phyloP scores from a whole-genome alignment of 2,888 invertebrate species.

The Campaea margaritaria region DNA sequence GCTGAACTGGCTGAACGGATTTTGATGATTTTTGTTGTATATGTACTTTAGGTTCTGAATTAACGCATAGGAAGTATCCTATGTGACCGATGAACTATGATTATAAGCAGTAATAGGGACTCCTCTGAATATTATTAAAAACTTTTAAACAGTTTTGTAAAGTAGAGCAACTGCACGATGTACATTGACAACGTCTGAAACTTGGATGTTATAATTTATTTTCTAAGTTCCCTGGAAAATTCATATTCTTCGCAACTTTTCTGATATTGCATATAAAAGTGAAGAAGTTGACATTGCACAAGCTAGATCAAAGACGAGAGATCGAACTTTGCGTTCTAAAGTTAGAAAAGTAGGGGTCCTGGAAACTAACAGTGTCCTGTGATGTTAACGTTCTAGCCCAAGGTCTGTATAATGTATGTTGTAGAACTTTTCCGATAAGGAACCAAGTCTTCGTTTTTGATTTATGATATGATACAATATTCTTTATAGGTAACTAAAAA shows the following conservation, averaged over 20 bases:
- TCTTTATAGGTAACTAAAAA: too few species aligned
- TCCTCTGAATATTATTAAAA: too few species aligned
- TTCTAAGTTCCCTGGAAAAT: slow-evolving; percentile 5
- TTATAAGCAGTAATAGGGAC: too few species aligned
- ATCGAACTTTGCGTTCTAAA: not conserved
- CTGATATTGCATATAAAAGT: slow-evolving; percentile 9
- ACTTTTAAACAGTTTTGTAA: not conserved
- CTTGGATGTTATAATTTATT: slow-evolving; percentile 4
- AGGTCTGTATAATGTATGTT: too few species aligned
- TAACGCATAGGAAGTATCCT: too few species aligned
- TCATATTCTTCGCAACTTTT: slow-evolving; percentile 14
- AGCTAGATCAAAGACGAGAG: slow-evolving; percentile 2
- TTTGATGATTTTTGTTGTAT: too few species aligned
- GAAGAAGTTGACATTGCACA: not conserved
- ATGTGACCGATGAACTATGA: too few species aligned
- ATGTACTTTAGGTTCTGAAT: too few species aligned
- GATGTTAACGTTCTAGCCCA: not conserved
- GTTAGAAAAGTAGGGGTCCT: not conserved
- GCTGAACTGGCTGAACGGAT: too few species aligned
- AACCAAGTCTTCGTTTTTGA: too few species aligned
- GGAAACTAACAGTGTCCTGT: not conserved
- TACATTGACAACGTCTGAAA: slow-evolving; percentile 14
- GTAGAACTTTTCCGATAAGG: too few species aligned
- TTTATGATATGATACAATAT: too few species aligned
- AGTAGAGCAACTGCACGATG: slow-evolving; percentile 8